phyloP scores from a whole-genome alignment of 2,797 vertebrate genomes.

The Agapornis canus region DNA sequence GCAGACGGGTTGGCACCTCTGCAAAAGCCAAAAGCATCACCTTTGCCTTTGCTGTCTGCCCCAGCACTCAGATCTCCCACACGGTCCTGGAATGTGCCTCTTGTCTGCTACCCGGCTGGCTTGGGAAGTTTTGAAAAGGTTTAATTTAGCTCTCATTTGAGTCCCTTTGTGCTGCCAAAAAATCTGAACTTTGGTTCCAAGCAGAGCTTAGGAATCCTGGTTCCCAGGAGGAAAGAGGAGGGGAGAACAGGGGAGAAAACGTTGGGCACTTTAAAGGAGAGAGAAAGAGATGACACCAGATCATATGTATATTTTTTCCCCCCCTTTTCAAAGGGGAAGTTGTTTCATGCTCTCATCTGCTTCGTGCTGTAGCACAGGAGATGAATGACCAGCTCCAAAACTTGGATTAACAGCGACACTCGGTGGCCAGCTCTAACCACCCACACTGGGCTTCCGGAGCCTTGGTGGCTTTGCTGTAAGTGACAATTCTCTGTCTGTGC shows the following conservation, averaged over 20 bases:
- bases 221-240: conserved; percentile 34
- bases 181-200: conserved; percentile 53
- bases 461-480: rapidly evolving
- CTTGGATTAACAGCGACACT: conserved; percentile 63
- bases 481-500: neutral
- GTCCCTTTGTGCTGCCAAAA: conserved; percentile 30
- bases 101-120: conserved; percentile 55
- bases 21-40: conserved; percentile 33
- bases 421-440: conserved; percentile 9
- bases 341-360: neutral
- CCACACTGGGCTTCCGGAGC: neutral
- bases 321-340: neutral
- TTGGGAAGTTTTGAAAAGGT: conserved; percentile 43
- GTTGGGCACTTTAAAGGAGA: neutral
- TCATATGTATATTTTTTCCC: neutral
- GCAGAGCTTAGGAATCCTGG: conserved; percentile 36
- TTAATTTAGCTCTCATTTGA: conserved; percentile 59
- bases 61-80: conserved; percentile 32
- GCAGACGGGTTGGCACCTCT: conserved; percentile 35
- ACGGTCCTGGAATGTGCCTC: conserved; percentile 51
- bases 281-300: neutral
- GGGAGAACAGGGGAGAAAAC: neutral
- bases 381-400: neutral
- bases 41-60: conserved; percentile 53
- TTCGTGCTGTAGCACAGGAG: neutral